Conservation (phyloP, 2,888 invertebrate species). For the Brachyptera risi region DNA sequence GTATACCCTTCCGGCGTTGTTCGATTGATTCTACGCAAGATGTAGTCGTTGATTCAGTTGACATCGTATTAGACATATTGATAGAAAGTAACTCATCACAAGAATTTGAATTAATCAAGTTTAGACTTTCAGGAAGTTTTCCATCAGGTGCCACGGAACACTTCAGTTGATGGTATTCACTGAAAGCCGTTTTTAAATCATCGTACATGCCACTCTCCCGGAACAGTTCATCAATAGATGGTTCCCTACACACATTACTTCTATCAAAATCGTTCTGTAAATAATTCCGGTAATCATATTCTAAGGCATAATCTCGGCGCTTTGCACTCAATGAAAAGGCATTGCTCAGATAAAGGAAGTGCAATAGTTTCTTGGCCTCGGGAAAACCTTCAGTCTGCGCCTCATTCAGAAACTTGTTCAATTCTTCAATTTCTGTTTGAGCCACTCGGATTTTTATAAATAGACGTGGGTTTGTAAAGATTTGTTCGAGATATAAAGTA, state of each 20-base stretch:
- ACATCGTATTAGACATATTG: too few relatives aligned
- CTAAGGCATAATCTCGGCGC: background rate
- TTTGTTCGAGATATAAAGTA: background rate
- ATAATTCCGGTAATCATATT: background rate
- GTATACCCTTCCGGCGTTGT: too few relatives aligned
- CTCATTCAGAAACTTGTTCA: background rate
- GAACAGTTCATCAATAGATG: background rate
- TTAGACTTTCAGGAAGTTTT: background rate
- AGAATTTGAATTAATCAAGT: background rate
- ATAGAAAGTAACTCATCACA: background rate
- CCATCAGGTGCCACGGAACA: background rate
- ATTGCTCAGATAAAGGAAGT: background rate
- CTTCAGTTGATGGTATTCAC: background rate
- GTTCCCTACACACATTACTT: background rate
- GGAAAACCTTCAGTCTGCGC: background rate
- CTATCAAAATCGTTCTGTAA: background rate
- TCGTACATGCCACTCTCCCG: background rate
- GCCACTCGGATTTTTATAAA: background rate
- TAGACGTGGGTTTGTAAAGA: background rate
- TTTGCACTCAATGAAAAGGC: background rate
- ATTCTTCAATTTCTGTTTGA: background rate
- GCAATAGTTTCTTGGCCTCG: background rate
- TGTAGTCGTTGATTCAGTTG: too few relatives aligned
- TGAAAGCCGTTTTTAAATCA: background rate
- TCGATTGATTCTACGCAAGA: too few relatives aligned